Base-by-base conservation (phyloP, 1,140 invertebrate genomes). In the Penaeus vannamei region DNA sequence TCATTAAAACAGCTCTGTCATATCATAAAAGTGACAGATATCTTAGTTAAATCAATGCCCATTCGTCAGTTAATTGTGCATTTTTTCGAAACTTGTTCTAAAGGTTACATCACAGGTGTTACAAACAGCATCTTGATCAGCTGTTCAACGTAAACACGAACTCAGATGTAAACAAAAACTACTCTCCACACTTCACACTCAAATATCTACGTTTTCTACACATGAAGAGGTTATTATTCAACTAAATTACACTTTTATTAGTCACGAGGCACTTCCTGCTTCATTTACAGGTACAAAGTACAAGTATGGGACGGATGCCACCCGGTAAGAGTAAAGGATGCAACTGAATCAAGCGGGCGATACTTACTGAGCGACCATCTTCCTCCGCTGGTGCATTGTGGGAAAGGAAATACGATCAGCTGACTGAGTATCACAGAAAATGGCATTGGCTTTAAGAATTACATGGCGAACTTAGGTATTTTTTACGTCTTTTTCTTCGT, bases 311-410 rank as follows among this genome's bases (percentile, higher is more conserved):
- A 14, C 77, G 20, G 77, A 79, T 80, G 77, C 19, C 23, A 46
- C 22, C 36, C 77, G 77, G 77, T 80, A 80, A 3, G 77, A 80
- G 36, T 46, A 17, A 23, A 46, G 20, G n/a, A 46, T 53, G 20
- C 77, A 80, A 80, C 77, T 80, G 77, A 80, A 80, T 80, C 77
- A 20, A 80, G 77, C 77, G 42, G 77, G 77, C 77, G 77, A 80
- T 80, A 80, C 77, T 80, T 14, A 80, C 77, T 42, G 5, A 36
- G 53, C 77, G 36, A 80, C 77, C 77, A 80, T 77, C 20, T 80
- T 80, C 77, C 36, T 80, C 77, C 77, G 36, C 77, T 80, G 77
- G 36, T 80, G 77, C 77, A 80, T 80, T 80, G 77, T 80, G 77
- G 77, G 77, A 80, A 8, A 20, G 36, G 22, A 26, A 53, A 2